Base-by-base conservation (phyloP, 2,797 vertebrate species). In the Cuculus canorus region DNA sequence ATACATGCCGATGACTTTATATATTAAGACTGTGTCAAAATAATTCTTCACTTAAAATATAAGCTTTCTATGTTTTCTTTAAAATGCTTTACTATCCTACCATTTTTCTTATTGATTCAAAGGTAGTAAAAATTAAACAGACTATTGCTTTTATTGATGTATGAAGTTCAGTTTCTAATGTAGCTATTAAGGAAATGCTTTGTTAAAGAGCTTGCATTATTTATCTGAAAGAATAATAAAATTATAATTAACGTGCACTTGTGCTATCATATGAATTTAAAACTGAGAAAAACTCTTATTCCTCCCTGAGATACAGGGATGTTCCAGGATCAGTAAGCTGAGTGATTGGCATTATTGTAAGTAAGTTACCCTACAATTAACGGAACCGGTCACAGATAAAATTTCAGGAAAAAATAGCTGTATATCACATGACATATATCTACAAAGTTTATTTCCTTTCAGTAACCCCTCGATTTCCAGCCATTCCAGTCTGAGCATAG, bases 211-310 rank as follows among this genome's bases (percentile, higher is more conserved):
- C 17, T 93, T 97, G 93, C 96, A 96, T 97, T 97, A 97, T 97
- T 97, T 96, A 96, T 97, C 95, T 96, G 92, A 96, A 94, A 96
- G 92, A 93, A 94, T 90, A 97, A 96, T 95, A 54, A 97, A 97
- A 97, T 95, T 54, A 69, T 97, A 96, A 96, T 94, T 96, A 88
- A 93, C 95, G 94, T 73, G 87, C 75, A 70, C 13, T 82, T 27
- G 33, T 3, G 32, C 71, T 81, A 73, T 15, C 13, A 59, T 5
- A 22, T 79, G 41, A 88, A 82, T 90, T 96, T 82, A 82, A 95
- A 91, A 88, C 37, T 72, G 35, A 87, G 88, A 97, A 93, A 70
- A 81, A 68, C 9, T 56, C 41, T 86, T 88, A 48, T 76, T 93
- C 73, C 41, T 86, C 25, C 10, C 22, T 68, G n/a, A 87, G n/a